phyloP scores from a whole-genome alignment of 2,113 vertebrate species.

The Marmota monax region DNA sequence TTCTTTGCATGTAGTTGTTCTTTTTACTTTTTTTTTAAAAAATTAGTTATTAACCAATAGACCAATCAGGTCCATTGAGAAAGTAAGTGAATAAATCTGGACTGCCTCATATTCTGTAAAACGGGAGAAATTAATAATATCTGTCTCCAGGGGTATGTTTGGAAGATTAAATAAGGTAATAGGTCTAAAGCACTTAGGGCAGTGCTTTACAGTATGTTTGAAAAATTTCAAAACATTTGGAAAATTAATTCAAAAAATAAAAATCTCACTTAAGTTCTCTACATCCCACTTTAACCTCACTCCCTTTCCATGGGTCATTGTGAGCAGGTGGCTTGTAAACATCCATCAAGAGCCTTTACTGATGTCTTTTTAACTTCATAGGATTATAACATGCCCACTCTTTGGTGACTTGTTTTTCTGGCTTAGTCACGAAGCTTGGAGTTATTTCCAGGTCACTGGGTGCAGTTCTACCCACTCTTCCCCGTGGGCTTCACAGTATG shows the following conservation, averaged over 20 bases:
- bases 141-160: neutral
- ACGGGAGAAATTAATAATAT: neutral
- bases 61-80: neutral
- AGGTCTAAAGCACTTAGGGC: neutral
- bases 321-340: neutral
- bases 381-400: neutral
- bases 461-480: neutral
- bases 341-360: neutral
- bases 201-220: neutral
- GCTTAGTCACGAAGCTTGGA: neutral
- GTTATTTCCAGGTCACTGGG: neutral
- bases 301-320: neutral
- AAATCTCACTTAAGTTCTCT: neutral
- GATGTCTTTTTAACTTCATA: neutral
- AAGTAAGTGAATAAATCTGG: neutral
- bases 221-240: neutral
- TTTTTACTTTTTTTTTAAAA: neutral
- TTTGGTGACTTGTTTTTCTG: neutral
- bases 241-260: constrained; percentile 52
- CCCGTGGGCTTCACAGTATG: neutral
- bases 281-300: neutral
- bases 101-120: constrained; percentile 4
- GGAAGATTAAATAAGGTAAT: neutral
- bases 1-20: neutral
- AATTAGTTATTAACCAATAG: neutral